Percentiles rank a stretch among this genome's conserved stretches.
phyloP scores from a whole-genome alignment of 2,888 invertebrate species.

The Drosophila yooni region DNA sequence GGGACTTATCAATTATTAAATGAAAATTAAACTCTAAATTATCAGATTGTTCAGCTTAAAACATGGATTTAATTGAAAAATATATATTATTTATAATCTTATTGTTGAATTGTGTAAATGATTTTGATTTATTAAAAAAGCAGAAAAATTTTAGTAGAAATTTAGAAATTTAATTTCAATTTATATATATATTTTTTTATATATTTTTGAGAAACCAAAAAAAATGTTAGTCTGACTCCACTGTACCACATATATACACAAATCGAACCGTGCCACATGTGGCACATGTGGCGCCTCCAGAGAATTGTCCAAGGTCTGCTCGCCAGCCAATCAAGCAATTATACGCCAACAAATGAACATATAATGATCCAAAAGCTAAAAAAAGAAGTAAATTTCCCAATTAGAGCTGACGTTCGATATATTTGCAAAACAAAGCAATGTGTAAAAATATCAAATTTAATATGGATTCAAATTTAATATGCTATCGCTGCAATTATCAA shows the following conservation, averaged over 20 bases:
- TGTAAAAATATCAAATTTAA: neutral
- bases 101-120: too few species aligned
- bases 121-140: too few species aligned
- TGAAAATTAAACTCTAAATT: too few species aligned
- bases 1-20: too few species aligned
- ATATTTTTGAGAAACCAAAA: neutral
- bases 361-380: neutral
- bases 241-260: neutral
- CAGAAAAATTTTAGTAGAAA: too few species aligned
- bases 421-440: neutral
- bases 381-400: neutral
- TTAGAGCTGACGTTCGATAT: neutral
- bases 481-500: neutral
- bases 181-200: neutral
- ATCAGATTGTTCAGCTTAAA: too few species aligned
- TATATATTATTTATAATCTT: too few species aligned
- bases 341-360: slow-evolving; percentile 8
- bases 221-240: neutral
- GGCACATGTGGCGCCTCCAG: slow-evolving; percentile 28
- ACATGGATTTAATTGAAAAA: too few species aligned
- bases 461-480: too few species aligned
- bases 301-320: slow-evolving; percentile 26
- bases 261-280: slow-evolving; percentile 20
- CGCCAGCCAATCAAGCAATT: slow-evolving; percentile 36
- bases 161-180: too few species aligned